These are phyloP conservation scores for Emys orbicularis DNA, from an alignment of 2,797 vertebrate genomes.

Conservation along the genomic window DNA sequence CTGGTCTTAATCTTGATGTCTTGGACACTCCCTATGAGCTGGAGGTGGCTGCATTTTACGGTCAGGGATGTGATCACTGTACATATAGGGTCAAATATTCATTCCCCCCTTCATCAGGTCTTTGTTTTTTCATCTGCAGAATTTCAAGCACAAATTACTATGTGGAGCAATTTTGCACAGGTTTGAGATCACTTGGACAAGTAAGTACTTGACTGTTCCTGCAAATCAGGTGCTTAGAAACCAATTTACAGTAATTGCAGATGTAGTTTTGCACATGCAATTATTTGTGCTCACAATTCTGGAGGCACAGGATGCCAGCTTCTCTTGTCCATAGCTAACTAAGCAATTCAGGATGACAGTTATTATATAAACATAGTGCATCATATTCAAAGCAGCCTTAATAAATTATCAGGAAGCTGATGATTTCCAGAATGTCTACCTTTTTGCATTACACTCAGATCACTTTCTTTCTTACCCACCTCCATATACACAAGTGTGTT, in stretches of 20 bases:
- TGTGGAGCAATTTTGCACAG: background rate
- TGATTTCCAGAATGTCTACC: background rate
- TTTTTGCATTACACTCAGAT: background rate
- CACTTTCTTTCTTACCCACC: background rate
- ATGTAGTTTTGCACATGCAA: background rate
- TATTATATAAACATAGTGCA: background rate
- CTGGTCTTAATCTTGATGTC: background rate
- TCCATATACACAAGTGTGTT: background rate
- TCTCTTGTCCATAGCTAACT: background rate
- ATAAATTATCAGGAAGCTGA: background rate
- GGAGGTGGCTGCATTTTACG: too few relatives aligned
- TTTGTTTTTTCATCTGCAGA: background rate
- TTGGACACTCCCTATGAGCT: background rate
- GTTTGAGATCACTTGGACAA: background rate
- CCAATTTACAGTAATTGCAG: background rate
- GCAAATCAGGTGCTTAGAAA: background rate
- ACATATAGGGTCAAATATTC: background rate
- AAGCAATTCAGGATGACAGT: background rate
- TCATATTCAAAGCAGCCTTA: background rate
- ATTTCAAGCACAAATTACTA: background rate
- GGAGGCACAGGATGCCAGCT: background rate
- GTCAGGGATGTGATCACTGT: background rate
- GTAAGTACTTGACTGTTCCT: background rate
- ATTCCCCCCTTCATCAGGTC: background rate
- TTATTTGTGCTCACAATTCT: background rate